Evolutionary conservation across 1,140 invertebrate species (phyloP), one percentile per base, ranked within the genome.

Genomic region (Sitodiplosis mosellana): DNA sequence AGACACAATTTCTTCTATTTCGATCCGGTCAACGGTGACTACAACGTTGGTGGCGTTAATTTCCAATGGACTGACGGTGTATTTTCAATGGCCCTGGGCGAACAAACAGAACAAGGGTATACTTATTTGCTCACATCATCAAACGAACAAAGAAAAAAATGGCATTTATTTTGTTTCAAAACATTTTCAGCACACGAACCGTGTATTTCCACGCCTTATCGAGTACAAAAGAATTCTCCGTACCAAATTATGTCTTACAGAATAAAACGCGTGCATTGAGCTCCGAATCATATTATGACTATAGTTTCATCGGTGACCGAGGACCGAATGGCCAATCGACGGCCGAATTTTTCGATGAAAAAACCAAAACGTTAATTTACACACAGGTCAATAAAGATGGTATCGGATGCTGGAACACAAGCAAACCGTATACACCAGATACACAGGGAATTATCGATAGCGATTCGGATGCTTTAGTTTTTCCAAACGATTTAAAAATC

Each of bases 1-100:
- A 65, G 76, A 49, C 82, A 87, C 55, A 81, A 85, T 58, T 87
- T 76, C 64, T 86, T 87, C 72, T 71, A 82, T 61, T 83, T 85
- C 46, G 82, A 87, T 59, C 82, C 83, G 0, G 58, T 85, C 10
- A 68, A 78, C 50, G 81, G 80, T 8, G 72, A 80, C 47, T 81
- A 74, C 55, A 79, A 76, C 53, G 71, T 83, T 7, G 77, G 71
- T 18, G 80, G 80, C 4, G 70, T 80, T 5, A 74, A 77, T 52
- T 83, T 83, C 70, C 80, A 83, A 57, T 83, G 81, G 80, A 80
- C 75, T 0, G 81, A 84, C 59, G 81, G 81, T 10, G 65, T 83
- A 0, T 83, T 83, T 49, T 75, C 76, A 27, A 49, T 83, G 49
- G 77, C 80, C 2, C 57, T 83, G 17, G 76, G 76, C 2, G 68